phyloP scores from a whole-genome alignment of 2,888 invertebrate species.

The Schrankia costaestrigalis region DNA sequence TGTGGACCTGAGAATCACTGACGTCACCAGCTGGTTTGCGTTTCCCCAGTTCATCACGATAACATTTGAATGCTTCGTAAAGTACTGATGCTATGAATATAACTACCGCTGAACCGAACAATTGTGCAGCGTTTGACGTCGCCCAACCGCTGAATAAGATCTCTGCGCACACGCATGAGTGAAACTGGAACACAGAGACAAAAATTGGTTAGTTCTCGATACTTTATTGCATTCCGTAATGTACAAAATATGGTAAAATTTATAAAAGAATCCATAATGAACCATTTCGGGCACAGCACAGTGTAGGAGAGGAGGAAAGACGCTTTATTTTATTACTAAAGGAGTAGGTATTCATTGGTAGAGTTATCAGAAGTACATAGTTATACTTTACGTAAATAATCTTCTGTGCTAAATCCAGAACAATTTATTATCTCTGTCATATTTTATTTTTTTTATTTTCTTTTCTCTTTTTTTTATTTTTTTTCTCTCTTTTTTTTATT shows the following conservation, averaged over 20 bases:
- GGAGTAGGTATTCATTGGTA: no score
- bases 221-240: background rate
- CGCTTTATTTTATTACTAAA: no score
- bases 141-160: slow-evolving; percentile 91
- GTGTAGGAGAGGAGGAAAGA: no score
- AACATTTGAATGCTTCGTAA: slow-evolving; percentile 97
- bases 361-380: no score
- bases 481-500: no score
- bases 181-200: slow-evolving; percentile 83
- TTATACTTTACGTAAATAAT: no score
- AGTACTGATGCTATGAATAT: slow-evolving; percentile 93
- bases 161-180: slow-evolving; percentile 86
- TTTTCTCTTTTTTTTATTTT: no score
- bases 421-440: no score
- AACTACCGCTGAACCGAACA: slow-evolving; percentile 92
- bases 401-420: no score
- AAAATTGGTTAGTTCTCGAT: background rate
- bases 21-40: no score
- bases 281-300: no score
- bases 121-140: slow-evolving; percentile 84
- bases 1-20: slow-evolving; percentile 64
- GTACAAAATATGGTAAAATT: background rate
- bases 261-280: background rate
- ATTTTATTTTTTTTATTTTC: no score
- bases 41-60: slow-evolving; percentile 73